Conservation (phyloP, 1,140 invertebrate genomes). For the Belonocnema kinseyi region DNA sequence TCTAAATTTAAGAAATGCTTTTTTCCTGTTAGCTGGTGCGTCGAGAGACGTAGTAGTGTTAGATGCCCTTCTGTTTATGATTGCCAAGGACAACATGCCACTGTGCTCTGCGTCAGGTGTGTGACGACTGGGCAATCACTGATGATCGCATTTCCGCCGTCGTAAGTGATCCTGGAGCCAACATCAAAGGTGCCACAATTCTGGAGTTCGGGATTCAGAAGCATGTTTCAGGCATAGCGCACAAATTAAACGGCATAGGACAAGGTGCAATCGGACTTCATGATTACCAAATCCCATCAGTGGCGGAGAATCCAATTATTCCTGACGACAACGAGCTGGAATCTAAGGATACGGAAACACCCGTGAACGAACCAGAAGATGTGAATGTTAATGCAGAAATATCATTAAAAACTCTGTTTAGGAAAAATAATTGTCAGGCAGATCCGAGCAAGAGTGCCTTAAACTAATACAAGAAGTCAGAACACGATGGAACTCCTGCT, state of each 20-base stretch:
- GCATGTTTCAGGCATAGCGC: conserved; percentile 30
- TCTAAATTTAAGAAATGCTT: too few relatives aligned
- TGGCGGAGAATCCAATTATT: too few relatives aligned
- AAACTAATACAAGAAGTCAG: conserved; percentile 43
- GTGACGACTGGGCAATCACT: too few relatives aligned
- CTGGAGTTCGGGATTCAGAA: conserved; percentile 23
- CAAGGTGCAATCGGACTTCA: conserved; percentile 7
- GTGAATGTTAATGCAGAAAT: too few relatives aligned
- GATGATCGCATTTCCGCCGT: too few relatives aligned
- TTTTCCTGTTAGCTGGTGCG: too few relatives aligned
- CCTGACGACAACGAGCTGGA: too few relatives aligned
- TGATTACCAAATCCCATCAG: not conserved
- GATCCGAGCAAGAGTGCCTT: not conserved
- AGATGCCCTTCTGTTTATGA: not conserved
- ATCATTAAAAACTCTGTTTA: too few relatives aligned
- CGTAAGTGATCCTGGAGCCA: not conserved
- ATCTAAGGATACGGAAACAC: too few relatives aligned
- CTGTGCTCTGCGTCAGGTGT: not conserved
- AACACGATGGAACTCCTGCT: conserved; percentile 48
- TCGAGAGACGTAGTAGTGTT: too few relatives aligned
- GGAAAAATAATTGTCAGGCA: not conserved
- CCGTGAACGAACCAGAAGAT: too few relatives aligned
- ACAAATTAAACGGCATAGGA: conserved; percentile 29
- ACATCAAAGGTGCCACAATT: conserved; percentile 38
- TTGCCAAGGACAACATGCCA: not conserved